Evolutionary conservation across 2,888 invertebrate genomes (phyloP).

Genomic region (Linnaemya tessellans): DNA sequence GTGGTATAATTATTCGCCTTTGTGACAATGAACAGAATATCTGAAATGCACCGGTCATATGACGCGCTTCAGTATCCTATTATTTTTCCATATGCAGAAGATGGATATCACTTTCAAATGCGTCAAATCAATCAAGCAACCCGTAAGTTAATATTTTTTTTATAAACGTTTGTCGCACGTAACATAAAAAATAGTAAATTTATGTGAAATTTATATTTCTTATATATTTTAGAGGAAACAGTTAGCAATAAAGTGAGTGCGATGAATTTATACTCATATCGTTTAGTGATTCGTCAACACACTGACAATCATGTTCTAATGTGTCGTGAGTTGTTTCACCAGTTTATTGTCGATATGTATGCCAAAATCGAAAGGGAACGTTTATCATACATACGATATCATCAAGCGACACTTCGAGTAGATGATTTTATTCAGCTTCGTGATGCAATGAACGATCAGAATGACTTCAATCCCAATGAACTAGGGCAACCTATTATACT

Average conservation of each 20-base stretch:
- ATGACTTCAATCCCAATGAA: too few relatives aligned
- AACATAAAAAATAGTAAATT: too few relatives aligned
- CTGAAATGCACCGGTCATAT: constrained; percentile 77
- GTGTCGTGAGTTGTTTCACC: not conserved
- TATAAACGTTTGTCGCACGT: not conserved
- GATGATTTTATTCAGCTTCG: too few relatives aligned
- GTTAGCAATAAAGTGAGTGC: not conserved
- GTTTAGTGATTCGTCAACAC: not conserved
- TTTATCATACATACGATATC: not conserved
- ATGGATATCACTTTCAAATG: constrained; percentile 72
- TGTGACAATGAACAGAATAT: constrained; percentile 70
- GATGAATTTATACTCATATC: not conserved
- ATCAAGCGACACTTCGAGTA: not conserved
- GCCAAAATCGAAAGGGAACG: too few relatives aligned
- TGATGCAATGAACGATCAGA: too few relatives aligned
- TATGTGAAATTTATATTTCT: not conserved
- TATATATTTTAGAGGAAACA: not conserved
- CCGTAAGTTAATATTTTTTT: too few relatives aligned
- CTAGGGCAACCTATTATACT: too few relatives aligned
- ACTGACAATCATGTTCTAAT: not conserved
- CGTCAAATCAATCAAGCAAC: constrained; percentile 59
- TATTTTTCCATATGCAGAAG: constrained; percentile 75
- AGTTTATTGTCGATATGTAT: not conserved
- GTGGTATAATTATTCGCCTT: too few relatives aligned
- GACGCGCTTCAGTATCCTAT: constrained; percentile 79